Conservation (phyloP, 2,797 vertebrate species). For the Gastrophryne carolinensis region DNA sequence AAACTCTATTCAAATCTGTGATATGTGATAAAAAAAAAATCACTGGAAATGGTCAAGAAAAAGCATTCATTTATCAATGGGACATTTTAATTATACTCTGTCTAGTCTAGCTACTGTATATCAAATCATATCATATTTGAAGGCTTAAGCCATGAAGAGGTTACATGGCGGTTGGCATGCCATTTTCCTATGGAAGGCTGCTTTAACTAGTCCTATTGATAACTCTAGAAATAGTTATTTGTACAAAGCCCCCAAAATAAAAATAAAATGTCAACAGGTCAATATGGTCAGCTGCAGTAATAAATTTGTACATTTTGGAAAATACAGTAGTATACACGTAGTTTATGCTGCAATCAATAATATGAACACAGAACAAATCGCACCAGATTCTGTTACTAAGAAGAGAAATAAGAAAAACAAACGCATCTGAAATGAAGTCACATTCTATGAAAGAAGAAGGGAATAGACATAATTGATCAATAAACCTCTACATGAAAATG, state of each 20-base stretch:
- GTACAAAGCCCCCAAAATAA: background rate
- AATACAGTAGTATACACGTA: background rate
- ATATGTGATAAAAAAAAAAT: too few species aligned
- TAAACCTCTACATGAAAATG: background rate
- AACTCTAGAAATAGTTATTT: too few species aligned
- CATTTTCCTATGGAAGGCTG: background rate
- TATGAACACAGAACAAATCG: background rate
- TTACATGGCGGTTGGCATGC: too few species aligned
- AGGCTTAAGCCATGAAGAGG: too few species aligned
- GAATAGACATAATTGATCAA: conserved; percentile 23
- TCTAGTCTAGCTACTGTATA: too few species aligned
- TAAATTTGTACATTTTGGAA: background rate
- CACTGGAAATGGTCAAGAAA: too few species aligned
- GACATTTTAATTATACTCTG: too few species aligned
- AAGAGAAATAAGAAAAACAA: conserved; percentile 33
- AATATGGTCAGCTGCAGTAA: background rate
- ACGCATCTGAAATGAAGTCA: conserved; percentile 23
- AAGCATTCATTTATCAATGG: too few species aligned
- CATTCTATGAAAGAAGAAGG: conserved; percentile 35
- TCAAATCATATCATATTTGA: too few species aligned
- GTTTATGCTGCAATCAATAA: background rate
- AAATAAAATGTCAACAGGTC: background rate
- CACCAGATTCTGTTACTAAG: background rate
- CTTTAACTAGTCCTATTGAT: too few species aligned
- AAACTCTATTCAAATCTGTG: too few species aligned